These are phyloP conservation scores for Acestrorhynchus altus DNA, from an alignment of 2,797 vertebrate species.

Conservation along the genomic window DNA sequence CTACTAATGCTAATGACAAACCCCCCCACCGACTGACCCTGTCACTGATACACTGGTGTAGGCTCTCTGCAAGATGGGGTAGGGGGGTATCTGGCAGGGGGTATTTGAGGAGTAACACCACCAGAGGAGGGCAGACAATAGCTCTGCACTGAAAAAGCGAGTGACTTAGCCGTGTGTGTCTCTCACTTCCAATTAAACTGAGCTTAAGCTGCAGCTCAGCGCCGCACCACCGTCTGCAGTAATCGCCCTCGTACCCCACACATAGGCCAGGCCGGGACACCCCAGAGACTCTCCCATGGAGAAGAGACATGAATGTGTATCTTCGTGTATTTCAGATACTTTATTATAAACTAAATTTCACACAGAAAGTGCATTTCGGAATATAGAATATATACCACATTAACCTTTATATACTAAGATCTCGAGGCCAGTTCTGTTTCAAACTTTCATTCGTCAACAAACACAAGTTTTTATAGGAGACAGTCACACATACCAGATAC, in stretches of 20 bases:
- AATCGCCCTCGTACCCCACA: neutral
- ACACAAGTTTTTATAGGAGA: too few species aligned
- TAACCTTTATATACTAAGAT: too few species aligned
- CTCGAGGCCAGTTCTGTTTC: too few species aligned
- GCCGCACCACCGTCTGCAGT: neutral
- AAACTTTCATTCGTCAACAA: too few species aligned
- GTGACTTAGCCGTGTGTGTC: constrained; percentile 9
- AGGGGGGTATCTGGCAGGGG: neutral
- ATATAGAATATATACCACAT: too few species aligned
- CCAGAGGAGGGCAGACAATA: constrained; percentile 12
- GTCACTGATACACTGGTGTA: constrained; percentile 69
- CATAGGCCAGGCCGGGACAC: neutral
- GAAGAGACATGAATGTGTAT: too few species aligned
- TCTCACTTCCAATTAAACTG: constrained; percentile 24
- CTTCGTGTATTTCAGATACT: too few species aligned
- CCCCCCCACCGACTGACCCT: constrained; percentile 74
- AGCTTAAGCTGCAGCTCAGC: constrained; percentile 11
- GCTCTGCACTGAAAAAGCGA: constrained; percentile 15
- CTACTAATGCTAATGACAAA: constrained; percentile 83
- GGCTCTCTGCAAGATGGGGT: constrained; percentile 27
- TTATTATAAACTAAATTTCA: too few species aligned
- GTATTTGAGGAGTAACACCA: neutral
- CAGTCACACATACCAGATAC: too few species aligned
- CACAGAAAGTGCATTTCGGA: too few species aligned
- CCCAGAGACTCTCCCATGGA: too few species aligned